Evolutionary conservation across 2,888 invertebrate species (phyloP).

Genomic region (Morpho deidamia): DNA sequence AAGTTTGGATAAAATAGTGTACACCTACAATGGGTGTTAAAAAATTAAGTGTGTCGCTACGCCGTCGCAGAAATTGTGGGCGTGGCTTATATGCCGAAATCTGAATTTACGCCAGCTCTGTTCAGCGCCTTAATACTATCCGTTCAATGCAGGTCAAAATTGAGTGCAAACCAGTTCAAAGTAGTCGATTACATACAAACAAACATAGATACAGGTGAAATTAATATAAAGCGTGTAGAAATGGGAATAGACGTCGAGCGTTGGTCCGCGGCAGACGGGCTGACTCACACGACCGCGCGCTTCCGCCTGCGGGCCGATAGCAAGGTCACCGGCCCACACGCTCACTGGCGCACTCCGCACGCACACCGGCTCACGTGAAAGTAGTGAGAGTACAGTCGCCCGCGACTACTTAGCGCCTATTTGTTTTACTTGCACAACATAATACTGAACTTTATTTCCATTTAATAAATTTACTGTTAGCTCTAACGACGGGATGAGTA

Average conservation of each 20-base stretch:
- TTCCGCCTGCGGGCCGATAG: conserved; percentile 69
- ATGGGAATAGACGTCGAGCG: conserved; percentile 42
- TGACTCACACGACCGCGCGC: conserved; percentile 69
- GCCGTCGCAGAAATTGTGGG: no score
- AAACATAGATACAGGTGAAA: not conserved
- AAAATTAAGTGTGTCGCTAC: no score
- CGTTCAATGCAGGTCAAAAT: no score
- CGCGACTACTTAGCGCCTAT: conserved; percentile 15
- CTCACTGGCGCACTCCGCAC: conserved; percentile 41
- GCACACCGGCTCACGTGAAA: conserved; percentile 45
- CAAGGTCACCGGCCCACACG: conserved; percentile 75
- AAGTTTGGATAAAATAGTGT: no score
- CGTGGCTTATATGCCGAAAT: no score
- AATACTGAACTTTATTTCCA: not conserved
- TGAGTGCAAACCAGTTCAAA: no score
- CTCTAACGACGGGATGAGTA: no score
- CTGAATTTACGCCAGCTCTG: no score
- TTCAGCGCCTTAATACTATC: no score
- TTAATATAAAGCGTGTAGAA: conserved; percentile 5
- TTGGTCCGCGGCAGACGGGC: conserved; percentile 68
- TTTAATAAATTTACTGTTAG: no score
- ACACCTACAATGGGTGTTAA: no score
- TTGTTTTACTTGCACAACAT: not conserved
- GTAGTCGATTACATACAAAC: no score
- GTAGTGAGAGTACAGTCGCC: conserved; percentile 72